Percentiles rank a stretch among this genome's conserved stretches.
phyloP scores from a whole-genome alignment of 2,113 vertebrate genomes.

The Nothoprocta perdicaria region DNA sequence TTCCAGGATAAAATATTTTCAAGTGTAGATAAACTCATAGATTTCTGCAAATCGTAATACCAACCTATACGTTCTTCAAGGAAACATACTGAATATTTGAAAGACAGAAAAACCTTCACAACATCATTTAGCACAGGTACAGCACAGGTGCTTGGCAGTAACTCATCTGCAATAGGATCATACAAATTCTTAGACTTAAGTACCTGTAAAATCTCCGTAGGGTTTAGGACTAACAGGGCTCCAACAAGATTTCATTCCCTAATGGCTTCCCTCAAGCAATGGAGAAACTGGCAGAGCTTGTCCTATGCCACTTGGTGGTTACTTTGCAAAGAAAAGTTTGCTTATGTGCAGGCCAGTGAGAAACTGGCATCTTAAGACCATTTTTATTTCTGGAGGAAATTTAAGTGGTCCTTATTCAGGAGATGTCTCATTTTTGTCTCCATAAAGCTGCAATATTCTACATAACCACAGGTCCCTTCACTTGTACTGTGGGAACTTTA shows the following conservation, averaged over 20 bases:
- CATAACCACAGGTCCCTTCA: neutral
- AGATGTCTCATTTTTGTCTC: neutral
- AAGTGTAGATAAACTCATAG: neutral
- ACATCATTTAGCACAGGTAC: neutral
- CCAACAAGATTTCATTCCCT: neutral
- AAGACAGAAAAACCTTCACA: neutral
- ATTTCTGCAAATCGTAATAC: neutral
- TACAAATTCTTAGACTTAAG: neutral
- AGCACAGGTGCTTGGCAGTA: neutral
- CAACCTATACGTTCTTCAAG: neutral
- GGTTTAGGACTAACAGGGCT: neutral
- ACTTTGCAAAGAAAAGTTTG: neutral
- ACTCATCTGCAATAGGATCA: neutral
- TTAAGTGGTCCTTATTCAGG: neutral
- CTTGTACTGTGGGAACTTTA: neutral
- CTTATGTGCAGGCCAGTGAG: neutral
- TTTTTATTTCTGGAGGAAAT: neutral
- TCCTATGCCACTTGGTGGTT: neutral
- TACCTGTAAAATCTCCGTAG: neutral
- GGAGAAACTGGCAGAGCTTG: neutral
- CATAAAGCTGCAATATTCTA: neutral
- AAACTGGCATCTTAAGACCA: neutral
- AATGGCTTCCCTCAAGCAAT: neutral
- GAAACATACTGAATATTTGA: neutral
- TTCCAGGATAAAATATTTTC: neutral